Conservation (phyloP, 2,888 invertebrate genomes). For the Chrysotoxum bicinctum region DNA sequence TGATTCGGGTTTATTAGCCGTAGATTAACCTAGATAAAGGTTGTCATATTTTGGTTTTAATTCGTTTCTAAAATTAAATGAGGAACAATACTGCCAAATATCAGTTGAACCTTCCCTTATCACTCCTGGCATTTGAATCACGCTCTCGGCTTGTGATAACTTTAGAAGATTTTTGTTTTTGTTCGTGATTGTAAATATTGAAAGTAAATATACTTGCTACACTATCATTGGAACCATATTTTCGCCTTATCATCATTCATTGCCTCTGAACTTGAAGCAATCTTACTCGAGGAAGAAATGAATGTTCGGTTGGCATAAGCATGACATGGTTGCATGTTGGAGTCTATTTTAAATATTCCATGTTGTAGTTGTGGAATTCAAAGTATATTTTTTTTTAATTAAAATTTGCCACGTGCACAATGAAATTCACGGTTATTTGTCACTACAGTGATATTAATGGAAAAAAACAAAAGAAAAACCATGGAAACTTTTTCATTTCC, state of each 20-base stretch:
- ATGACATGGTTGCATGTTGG: slow-evolving; percentile 24
- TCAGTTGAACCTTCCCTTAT: neutral
- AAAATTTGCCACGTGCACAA: neutral
- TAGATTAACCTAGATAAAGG: neutral
- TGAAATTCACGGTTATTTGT: neutral
- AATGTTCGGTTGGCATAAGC: slow-evolving; percentile 6
- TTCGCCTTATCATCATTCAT: slow-evolving; percentile 28
- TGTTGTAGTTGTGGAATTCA: neutral
- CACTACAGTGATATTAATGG: neutral
- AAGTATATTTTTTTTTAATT: slow-evolving; percentile 3
- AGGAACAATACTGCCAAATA: neutral
- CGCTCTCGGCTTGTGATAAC: slow-evolving; percentile 30
- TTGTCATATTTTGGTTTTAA: neutral
- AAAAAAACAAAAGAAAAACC: neutral
- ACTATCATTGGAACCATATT: neutral
- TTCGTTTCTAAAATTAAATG: neutral
- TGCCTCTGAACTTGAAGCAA: slow-evolving; percentile 38
- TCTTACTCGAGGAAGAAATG: neutral
- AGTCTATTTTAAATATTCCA: neutral
- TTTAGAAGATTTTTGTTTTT: neutral
- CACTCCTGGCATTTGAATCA: slow-evolving; percentile 37
- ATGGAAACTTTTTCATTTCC: slow-evolving; percentile 2
- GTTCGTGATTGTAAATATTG: neutral
- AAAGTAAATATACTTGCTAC: neutral
- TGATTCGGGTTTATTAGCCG: neutral